Evolutionary conservation across 2,888 invertebrate species (phyloP), one percentile per base, ranked within the genome.

Genomic region (Hedya salicella): DNA sequence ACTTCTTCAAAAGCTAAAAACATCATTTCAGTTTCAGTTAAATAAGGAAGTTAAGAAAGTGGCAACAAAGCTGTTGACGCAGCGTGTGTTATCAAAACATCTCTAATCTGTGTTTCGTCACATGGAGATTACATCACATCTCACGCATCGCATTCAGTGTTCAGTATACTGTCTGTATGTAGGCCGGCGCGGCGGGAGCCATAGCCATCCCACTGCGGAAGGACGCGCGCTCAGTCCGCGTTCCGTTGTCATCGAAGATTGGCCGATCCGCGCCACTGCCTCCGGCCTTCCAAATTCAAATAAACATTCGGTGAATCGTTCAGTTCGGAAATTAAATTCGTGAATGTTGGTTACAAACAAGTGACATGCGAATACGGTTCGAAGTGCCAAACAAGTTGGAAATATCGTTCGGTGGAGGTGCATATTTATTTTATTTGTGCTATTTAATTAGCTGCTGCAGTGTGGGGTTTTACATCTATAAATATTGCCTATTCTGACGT

Each of bases 371-470:
- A 85, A 92, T 92, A 82, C 84, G 91, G 66, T 92, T 89, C 75
- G 91, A 92, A 81, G 92, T 91, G 84, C 92, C 92, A 68, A 92
- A 92, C 77, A 91, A 88, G 78, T 89, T 92, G 91, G 92, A 92
- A 87, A 91, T 92, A 76, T 81, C 84, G 75, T 91, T 92, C 72
- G 89, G 89, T 77, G 84, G 86, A 87, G 89, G 88, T 85, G 76
- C 72, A 81, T 78, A 78, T 77, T 78, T 79, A 76, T 75, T 70
- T 70, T 79, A 74, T 76, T 74, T 75, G 73, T 73, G 49, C 49
- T 49, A 40, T 60, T 39, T 21, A 39, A 49, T 54, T 25, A 62
- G 17, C 25, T 56, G 62, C 42, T 2, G 56, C 50, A 21, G 50
- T 59, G 64, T 16, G 40, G 50, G 50, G 50, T 17, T 48, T 53